Conservation (phyloP, 2,888 invertebrate species). For the Eristalinus sepulchralis region DNA sequence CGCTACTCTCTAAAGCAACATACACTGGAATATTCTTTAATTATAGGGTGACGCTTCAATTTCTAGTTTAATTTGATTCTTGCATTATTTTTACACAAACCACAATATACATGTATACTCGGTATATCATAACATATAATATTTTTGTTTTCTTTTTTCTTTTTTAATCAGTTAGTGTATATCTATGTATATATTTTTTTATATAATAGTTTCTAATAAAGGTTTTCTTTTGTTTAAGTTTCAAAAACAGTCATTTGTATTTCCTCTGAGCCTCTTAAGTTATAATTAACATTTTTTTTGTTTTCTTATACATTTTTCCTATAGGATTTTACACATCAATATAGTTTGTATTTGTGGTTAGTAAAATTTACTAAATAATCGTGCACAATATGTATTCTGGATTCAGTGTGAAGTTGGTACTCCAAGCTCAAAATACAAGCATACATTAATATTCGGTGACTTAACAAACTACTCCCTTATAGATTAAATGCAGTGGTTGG, state of each 20-base stretch:
- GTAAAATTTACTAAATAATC: conserved; percentile 7
- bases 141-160: conserved; percentile 28
- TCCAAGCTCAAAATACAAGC: conserved; percentile 18
- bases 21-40: conserved; percentile 7
- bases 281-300: conserved; percentile 44
- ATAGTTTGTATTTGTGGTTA: conserved; percentile 2
- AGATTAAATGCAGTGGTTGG: background rate
- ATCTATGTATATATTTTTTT: conserved; percentile 41
- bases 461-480: conserved; percentile 19
- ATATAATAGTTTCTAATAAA: conserved; percentile 51
- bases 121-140: conserved; percentile 37
- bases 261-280: conserved; percentile 70
- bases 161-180: conserved; percentile 39
- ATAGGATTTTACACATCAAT: conserved; percentile 33
- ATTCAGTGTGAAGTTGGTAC: background rate
- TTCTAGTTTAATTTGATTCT: background rate
- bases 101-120: conserved; percentile 52
- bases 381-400: conserved; percentile 36
- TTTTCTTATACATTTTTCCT: conserved; percentile 1
- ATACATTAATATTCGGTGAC: conserved; percentile 13
- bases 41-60: background rate
- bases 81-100: conserved; percentile 37
- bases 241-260: conserved; percentile 70
- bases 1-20: conserved; percentile 3
- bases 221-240: conserved; percentile 29